phyloP scores from a whole-genome alignment of 2,113 vertebrate species.

The Sebastes fasciatus region DNA sequence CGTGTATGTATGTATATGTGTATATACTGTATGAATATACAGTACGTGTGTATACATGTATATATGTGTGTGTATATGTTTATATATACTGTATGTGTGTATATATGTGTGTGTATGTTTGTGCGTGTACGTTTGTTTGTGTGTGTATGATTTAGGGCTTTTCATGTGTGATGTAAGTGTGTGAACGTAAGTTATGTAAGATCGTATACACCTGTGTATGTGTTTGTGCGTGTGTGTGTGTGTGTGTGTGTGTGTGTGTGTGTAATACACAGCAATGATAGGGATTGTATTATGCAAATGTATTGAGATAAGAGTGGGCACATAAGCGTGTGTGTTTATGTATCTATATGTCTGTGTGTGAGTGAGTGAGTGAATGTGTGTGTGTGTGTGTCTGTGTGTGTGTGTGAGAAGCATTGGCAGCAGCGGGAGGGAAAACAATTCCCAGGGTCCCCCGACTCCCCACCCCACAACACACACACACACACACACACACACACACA shows the following conservation, averaged over 20 bases:
- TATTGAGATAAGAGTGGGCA: conserved; percentile 7
- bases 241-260: conserved; percentile 4
- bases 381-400: conserved; percentile 19
- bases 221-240: background rate
- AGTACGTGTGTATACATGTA: too few species aligned
- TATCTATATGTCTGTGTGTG: conserved; percentile 24
- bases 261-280: conserved; percentile 9
- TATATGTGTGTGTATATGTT: too few species aligned
- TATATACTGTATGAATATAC: too few species aligned
- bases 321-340: conserved; percentile 16
- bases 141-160: background rate
- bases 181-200: background rate
- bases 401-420: conserved; percentile 25
- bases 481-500: background rate
- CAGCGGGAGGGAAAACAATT: conserved; percentile 63
- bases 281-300: conserved; percentile 47
- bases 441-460: conserved; percentile 14
- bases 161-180: background rate
- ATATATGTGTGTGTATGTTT: too few species aligned
- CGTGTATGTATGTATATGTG: too few species aligned
- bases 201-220: background rate
- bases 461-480: background rate
- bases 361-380: conserved; percentile 25
- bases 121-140: too few species aligned
- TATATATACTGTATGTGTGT: too few species aligned